These are phyloP conservation scores for Nephotettix cincticeps DNA, from an alignment of 1,140 invertebrate species.

Conservation along the genomic window DNA sequence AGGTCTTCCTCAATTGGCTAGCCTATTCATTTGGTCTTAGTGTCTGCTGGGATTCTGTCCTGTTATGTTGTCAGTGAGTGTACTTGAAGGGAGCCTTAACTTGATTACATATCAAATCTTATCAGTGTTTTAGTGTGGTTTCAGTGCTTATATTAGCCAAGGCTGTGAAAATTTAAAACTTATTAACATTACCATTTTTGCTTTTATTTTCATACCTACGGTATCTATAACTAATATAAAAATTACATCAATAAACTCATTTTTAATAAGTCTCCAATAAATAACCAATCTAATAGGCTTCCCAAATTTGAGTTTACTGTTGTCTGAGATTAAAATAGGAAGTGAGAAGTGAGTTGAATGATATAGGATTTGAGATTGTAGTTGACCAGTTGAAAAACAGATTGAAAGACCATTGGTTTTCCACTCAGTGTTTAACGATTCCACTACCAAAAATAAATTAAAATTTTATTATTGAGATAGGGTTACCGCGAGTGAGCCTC, in stretches of 20 bases:
- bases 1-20: slow-evolving; percentile 21
- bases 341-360: no score
- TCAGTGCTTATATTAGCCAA: neutral
- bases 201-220: neutral
- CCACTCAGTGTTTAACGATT: neutral
- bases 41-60: slow-evolving; percentile 21
- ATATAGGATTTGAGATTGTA: no score
- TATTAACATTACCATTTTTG: neutral
- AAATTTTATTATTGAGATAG: slow-evolving; percentile 1
- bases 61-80: slow-evolving; percentile 9
- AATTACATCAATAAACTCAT: neutral
- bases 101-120: neutral
- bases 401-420: neutral
- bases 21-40: slow-evolving; percentile 23
- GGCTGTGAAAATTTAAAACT: neutral
- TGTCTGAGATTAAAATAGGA: no score
- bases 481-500: slow-evolving; percentile 19
- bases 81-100: neutral
- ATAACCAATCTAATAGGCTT: no score
- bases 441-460: no score
- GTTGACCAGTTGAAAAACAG: no score
- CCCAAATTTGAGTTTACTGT: no score
- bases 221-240: neutral
- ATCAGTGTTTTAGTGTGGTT: neutral
- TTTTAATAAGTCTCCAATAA: neutral